Percentiles rank a stretch among this genome's conserved stretches.
Evolutionary conservation across 1,140 invertebrate species (phyloP).

Genomic region (Holcopasites calliopsidis): DNA sequence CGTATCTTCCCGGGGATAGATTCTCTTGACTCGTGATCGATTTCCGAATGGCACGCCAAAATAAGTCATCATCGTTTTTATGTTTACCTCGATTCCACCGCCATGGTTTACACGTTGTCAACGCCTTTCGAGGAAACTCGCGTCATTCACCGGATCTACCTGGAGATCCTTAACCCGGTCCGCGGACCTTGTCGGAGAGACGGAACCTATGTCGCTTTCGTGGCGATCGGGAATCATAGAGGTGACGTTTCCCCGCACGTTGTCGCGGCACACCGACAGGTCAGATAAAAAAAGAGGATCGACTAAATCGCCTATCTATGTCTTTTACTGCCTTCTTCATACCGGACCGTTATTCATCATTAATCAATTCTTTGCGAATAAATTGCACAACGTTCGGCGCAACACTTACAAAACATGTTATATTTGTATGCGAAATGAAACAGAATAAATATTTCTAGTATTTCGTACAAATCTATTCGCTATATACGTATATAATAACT

Average conservation of each 20-base stretch:
- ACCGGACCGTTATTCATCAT: background rate
- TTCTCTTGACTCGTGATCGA: too few relatives aligned
- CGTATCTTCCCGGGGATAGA: too few relatives aligned
- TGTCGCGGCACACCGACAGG: background rate
- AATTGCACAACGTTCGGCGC: background rate
- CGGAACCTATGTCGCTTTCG: too few relatives aligned
- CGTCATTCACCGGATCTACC: too few relatives aligned
- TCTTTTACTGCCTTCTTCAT: background rate
- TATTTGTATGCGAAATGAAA: slow-evolving; percentile 25
- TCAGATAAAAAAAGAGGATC: slow-evolving; percentile 3
- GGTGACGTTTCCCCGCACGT: background rate
- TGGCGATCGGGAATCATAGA: background rate
- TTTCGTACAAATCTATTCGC: slow-evolving; percentile 20
- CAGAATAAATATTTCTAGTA: slow-evolving; percentile 40
- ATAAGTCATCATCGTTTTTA: too few relatives aligned
- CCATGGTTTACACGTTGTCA: slow-evolving; percentile 40
- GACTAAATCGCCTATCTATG: background rate
- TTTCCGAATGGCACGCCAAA: too few relatives aligned
- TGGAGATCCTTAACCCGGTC: too few relatives aligned
- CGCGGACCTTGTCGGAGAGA: too few relatives aligned
- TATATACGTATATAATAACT: background rate
- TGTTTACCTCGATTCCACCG: slow-evolving; percentile 64
- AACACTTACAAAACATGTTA: slow-evolving; percentile 33
- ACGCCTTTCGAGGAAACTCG: background rate
- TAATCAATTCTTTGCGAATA: background rate